A percentile compares a stretch with the other conserved stretches of the same genome.
These are phyloP conservation scores for Mus minutoides DNA, from an alignment of 2,797 vertebrate genomes.

Conservation along the genomic window DNA sequence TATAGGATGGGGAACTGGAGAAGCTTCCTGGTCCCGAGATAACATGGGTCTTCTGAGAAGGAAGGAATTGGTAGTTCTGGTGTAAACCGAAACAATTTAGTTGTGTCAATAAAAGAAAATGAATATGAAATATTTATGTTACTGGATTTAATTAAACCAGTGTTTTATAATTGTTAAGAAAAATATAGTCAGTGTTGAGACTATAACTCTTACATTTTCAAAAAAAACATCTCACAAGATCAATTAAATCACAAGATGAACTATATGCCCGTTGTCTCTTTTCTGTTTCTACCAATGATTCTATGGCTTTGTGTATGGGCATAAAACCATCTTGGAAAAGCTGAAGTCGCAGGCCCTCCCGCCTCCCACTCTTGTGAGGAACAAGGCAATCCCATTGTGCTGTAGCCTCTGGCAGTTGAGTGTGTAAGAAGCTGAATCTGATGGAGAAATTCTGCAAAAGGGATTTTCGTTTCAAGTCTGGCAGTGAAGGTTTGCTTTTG, in stretches of 20 bases:
- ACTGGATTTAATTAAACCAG: background rate
- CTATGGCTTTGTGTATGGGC: background rate
- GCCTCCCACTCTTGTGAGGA: background rate
- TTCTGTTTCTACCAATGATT: background rate
- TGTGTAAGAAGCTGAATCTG: background rate
- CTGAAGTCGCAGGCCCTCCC: background rate
- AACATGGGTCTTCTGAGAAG: background rate
- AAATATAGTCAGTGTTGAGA: background rate
- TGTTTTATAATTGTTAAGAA: background rate
- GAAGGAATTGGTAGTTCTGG: background rate
- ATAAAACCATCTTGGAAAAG: background rate
- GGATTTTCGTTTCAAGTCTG: slow-evolving; percentile 22
- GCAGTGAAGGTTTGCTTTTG: background rate
- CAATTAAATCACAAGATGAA: background rate
- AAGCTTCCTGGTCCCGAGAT: background rate
- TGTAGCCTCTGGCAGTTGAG: background rate
- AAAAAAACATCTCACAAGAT: background rate
- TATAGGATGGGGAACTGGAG: background rate
- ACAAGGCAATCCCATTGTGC: background rate
- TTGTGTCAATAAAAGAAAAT: slow-evolving; percentile 1
- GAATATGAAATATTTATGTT: background rate
- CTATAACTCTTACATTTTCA: background rate
- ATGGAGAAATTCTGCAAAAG: slow-evolving; percentile 19
- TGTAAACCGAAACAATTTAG: background rate
- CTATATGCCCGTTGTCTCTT: background rate